A percentile compares a stretch with the other conserved stretches of the same genome.
These are phyloP conservation scores for Amorpha juglandis DNA, from an alignment of 2,888 invertebrate genomes.

Conservation along the genomic window DNA sequence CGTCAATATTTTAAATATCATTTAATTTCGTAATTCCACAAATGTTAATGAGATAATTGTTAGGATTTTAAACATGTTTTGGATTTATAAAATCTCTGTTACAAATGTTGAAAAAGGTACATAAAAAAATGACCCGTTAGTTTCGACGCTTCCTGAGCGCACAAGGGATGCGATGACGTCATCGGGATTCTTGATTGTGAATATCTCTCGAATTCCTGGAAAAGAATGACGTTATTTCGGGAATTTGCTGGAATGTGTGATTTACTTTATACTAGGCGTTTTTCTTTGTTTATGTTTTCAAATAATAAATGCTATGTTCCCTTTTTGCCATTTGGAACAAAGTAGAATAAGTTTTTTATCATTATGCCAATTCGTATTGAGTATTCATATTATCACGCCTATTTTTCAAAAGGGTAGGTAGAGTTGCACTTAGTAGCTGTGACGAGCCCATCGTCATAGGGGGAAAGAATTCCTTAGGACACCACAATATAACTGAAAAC, in stretches of 20 bases:
- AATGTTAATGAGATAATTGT: no score
- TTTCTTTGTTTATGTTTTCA: neutral
- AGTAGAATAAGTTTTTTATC: no score
- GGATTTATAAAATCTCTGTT: constrained; percentile 6
- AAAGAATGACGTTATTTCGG: constrained; percentile 6
- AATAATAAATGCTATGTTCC: neutral
- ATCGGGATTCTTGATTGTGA: constrained; percentile 34
- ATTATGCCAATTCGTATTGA: no score
- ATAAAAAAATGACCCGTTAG: constrained; percentile 37
- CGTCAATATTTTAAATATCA: constrained; percentile 24
- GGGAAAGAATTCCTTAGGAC: no score
- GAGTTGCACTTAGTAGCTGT: no score
- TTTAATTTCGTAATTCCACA: neutral
- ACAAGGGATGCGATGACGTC: constrained; percentile 50
- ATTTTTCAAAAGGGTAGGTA: no score
- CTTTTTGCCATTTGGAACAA: no score
- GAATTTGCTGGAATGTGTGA: neutral
- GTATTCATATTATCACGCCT: no score
- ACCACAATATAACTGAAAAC: no score
- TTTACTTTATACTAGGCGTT: neutral
- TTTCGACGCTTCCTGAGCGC: constrained; percentile 36
- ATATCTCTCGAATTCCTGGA: constrained; percentile 5
- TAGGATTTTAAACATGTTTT: neutral
- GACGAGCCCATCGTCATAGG: no score
- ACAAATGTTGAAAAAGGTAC: neutral